Evolutionary conservation across 2,888 invertebrate genomes (phyloP), one percentile per base, ranked within the genome.

Genomic region (Pyrrhosoma nymphula): DNA sequence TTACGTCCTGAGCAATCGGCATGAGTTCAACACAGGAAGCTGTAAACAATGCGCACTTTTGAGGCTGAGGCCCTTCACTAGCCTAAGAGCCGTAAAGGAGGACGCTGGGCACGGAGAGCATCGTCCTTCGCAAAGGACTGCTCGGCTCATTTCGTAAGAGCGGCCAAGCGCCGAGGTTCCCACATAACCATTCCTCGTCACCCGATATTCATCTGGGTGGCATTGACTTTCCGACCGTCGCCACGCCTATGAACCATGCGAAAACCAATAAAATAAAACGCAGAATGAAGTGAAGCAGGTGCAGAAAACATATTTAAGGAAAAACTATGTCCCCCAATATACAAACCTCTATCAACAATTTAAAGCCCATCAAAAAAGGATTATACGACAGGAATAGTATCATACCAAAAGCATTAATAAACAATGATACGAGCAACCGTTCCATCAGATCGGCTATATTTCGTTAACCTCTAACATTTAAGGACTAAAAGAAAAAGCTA

Each of bases 101-200:
- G n/a, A n/a, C 69, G n/a, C n/a, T 0, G n/a, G 47, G 18, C 60
- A 20, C 0, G 60, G 14, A n/a, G n/a, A 10, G 12, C n/a, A n/a
- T n/a, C 20, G 69, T 69, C 69, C 69, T 69, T 69, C 69, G 69
- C 20, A 4, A 23, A 60, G 60, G 60, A 60, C 60, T 60, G 18
- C 69, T 69, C 69, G n/a, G n/a, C 69, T n/a, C 69, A n/a, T 69
- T 69, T 69, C 69, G n/a, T 69, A 69, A 69, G 69, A 69, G 69
- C n/a, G 20, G 60, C 0, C 18, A 60, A 23, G 60, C 60, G 18
- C 16, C 69, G 69, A 20, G 69, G 26, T 69, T 69, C 69, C n/a
- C 69, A 69, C 69, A 69, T n/a, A 20, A 20, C 69, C 69, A n/a
- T 69, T 69, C 69, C 69, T 69, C n/a, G n/a, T 69, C 69, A 69